These are phyloP conservation scores for Enoplosus armatus DNA, from an alignment of 2,797 vertebrate species.

Conservation along the genomic window DNA sequence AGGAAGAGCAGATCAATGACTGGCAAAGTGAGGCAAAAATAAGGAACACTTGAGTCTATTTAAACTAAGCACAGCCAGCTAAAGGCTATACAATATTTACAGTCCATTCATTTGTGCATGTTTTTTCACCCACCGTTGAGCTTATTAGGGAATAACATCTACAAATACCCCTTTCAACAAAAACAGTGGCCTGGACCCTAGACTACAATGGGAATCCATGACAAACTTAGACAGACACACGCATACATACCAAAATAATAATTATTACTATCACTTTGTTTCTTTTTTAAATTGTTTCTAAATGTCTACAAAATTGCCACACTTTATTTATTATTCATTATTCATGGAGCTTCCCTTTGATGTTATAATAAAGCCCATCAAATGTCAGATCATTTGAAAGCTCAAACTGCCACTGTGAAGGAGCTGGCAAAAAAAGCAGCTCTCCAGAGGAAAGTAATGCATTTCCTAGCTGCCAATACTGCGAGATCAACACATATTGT, in stretches of 20 bases:
- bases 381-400: slow-evolving; percentile 45
- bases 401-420: slow-evolving; percentile 5
- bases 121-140: not conserved
- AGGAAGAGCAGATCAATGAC: slow-evolving; percentile 76
- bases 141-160: slow-evolving; percentile 7
- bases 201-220: not conserved
- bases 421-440: slow-evolving; percentile 31
- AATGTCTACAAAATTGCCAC: slow-evolving; percentile 16
- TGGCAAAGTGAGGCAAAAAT: slow-evolving; percentile 69
- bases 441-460: slow-evolving; percentile 23
- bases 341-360: slow-evolving; percentile 24
- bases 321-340: slow-evolving; percentile 19
- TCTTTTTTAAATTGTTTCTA: not conserved
- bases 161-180: slow-evolving; percentile 1
- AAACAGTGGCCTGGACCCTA: not conserved
- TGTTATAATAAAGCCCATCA: slow-evolving; percentile 18
- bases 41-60: slow-evolving; percentile 54
- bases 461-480: slow-evolving; percentile 27
- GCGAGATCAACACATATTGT: slow-evolving; percentile 24
- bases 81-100: slow-evolving; percentile 49
- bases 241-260: not conserved
- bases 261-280: not conserved
- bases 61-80: slow-evolving; percentile 48
- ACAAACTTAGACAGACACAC: not conserved
- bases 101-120: slow-evolving; percentile 37